phyloP scores from a whole-genome alignment of 53 echinoderm and acorn worm species.

The Mesocentrotus franciscanus region DNA sequence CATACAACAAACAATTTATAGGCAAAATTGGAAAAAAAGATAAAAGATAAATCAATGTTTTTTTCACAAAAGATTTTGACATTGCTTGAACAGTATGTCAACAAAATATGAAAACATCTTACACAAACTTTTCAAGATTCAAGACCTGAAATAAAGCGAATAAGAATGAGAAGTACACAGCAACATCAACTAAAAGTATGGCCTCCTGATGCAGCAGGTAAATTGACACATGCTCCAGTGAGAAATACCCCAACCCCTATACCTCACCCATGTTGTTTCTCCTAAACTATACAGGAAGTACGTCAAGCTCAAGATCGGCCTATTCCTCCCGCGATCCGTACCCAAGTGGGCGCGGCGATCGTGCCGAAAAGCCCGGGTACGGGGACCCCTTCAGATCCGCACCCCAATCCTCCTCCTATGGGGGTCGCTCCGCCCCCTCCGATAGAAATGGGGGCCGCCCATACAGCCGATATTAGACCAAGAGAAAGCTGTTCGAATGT shows the following conservation, averaged over 20 bases:
- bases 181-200: background rate
- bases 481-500: background rate
- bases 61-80: background rate
- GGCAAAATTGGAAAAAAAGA: background rate
- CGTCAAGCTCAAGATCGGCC: slow-evolving; percentile 51
- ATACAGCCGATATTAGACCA: slow-evolving; percentile 41
- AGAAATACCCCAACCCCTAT: background rate
- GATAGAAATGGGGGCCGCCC: slow-evolving; percentile 62
- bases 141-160: background rate
- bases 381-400: slow-evolving; percentile 53
- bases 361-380: slow-evolving; percentile 59
- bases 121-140: background rate
- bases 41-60: background rate
- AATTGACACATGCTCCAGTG: slow-evolving; percentile 12
- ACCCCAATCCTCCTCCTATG: slow-evolving; percentile 54
- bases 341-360: slow-evolving; percentile 60
- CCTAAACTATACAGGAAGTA: slow-evolving; percentile 50
- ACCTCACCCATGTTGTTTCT: slow-evolving; percentile 37
- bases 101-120: background rate
- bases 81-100: background rate
- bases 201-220: slow-evolving; percentile 33
- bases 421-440: slow-evolving; percentile 52
- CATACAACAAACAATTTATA: too few species aligned
- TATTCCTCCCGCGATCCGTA: slow-evolving; percentile 60
- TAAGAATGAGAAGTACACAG: background rate